phyloP scores from a whole-genome alignment of 2,797 vertebrate genomes.

The Taeniopygia guttata region DNA sequence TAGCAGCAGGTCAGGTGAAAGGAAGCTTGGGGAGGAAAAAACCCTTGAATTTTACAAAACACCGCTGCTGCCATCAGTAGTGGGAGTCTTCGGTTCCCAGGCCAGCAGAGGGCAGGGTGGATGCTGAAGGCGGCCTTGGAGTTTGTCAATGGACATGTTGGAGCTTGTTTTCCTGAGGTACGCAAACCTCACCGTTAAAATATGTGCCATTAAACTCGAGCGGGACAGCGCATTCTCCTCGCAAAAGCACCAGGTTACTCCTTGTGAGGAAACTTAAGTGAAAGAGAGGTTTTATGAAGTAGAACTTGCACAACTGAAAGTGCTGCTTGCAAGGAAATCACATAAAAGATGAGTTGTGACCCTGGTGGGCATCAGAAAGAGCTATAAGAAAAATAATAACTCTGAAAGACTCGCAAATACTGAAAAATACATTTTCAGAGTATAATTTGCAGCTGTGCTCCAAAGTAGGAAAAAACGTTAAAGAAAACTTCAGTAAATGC shows the following conservation, averaged over 20 bases:
- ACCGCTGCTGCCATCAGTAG: fast-evolving
- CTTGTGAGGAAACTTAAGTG: neutral
- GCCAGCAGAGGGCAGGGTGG: slow-evolving; percentile 77
- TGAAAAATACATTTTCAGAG: neutral
- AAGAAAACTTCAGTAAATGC: neutral
- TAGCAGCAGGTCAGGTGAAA: neutral
- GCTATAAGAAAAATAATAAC: neutral
- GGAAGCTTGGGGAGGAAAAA: neutral
- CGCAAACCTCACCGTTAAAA: slow-evolving; percentile 26
- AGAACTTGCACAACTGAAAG: neutral
- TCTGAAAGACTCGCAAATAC: neutral
- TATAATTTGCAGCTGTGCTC: neutral
- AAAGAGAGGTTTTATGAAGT: neutral
- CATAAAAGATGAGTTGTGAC: neutral
- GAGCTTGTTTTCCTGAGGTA: slow-evolving; percentile 75
- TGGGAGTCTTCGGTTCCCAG: neutral
- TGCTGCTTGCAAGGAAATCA: neutral
- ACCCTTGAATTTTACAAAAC: fast-evolving
- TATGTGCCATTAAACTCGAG: neutral
- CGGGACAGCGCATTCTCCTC: neutral
- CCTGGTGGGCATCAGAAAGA: neutral
- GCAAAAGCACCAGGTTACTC: neutral
- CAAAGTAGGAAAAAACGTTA: neutral
- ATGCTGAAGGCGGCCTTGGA: neutral
- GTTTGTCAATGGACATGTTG: slow-evolving; percentile 67